Evolutionary conservation across 2,797 vertebrate species (phyloP).

Genomic region (Ibycter americanus): DNA sequence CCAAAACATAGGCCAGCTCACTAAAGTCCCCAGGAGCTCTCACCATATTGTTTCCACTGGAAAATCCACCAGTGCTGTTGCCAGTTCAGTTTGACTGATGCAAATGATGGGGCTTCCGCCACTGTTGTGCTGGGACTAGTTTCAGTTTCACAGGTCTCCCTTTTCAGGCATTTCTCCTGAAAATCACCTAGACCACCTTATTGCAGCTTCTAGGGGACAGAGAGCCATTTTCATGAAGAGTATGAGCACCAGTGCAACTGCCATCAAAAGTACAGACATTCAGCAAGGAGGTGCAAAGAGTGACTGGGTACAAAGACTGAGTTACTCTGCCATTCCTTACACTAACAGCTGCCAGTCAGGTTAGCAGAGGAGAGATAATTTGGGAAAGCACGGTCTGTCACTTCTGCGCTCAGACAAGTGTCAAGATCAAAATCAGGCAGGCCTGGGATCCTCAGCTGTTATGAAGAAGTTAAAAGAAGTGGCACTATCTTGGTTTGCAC

Average conservation of each 20-base stretch:
- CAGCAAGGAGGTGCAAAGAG: not conserved
- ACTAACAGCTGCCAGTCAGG: not conserved
- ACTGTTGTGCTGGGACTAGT: not conserved
- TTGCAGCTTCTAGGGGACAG: not conserved
- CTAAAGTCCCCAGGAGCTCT: not conserved
- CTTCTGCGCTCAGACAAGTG: not conserved
- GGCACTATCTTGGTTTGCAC: not conserved
- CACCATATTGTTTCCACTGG: not conserved
- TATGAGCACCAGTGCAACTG: not conserved
- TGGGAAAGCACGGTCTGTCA: not conserved
- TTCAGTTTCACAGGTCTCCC: not conserved
- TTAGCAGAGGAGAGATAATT: not conserved
- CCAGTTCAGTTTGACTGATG: not conserved
- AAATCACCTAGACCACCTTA: not conserved
- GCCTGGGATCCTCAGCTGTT: not conserved
- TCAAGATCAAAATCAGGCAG: not conserved
- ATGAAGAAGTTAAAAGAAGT: not conserved
- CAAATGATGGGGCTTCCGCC: not conserved
- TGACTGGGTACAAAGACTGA: not conserved
- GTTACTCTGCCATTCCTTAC: not conserved
- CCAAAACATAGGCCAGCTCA: not conserved
- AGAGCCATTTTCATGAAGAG: not conserved
- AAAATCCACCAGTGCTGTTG: not conserved
- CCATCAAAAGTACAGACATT: not conserved
- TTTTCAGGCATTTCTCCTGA: not conserved